Percentiles rank a stretch among this genome's conserved stretches.
phyloP scores from a whole-genome alignment of 2,888 invertebrate genomes.

The Caradrina kadenii region DNA sequence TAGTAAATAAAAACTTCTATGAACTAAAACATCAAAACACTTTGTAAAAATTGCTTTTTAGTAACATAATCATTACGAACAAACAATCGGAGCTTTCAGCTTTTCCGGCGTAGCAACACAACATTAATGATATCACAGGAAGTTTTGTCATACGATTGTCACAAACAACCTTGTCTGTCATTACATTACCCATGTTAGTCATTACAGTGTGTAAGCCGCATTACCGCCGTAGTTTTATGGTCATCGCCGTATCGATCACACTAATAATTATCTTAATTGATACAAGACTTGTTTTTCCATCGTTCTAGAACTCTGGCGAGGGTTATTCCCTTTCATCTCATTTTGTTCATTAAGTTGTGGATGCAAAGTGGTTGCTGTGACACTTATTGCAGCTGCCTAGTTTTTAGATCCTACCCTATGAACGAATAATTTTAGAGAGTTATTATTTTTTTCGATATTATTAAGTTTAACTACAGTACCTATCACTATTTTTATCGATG shows the following conservation, averaged over 20 bases:
- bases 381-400: not conserved
- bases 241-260: slow-evolving; percentile 44
- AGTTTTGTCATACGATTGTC: slow-evolving; percentile 43
- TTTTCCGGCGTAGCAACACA: slow-evolving; percentile 17
- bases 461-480: not conserved
- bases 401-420: not conserved
- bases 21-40: slow-evolving; percentile 2
- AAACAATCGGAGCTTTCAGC: slow-evolving; percentile 15
- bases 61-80: not conserved
- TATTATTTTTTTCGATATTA: slow-evolving; percentile 1
- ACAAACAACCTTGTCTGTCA: slow-evolving; percentile 46
- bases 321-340: slow-evolving; percentile 10
- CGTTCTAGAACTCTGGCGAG: slow-evolving; percentile 2
- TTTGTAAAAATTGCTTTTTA: not conserved
- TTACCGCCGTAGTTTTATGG: slow-evolving; percentile 39
- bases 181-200: slow-evolving; percentile 42
- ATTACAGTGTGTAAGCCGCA: slow-evolving; percentile 36
- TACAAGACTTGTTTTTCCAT: slow-evolving; percentile 36
- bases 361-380: not conserved
- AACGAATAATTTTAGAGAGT: slow-evolving; percentile 1
- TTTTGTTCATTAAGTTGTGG: not conserved
- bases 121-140: slow-evolving; percentile 49
- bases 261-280: slow-evolving; percentile 43
- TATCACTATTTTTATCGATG: not conserved
- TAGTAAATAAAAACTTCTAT: not conserved